Percentiles rank a stretch among this genome's conserved stretches.
phyloP scores from a whole-genome alignment of 1,140 invertebrate species.

The Papilio machaon region DNA sequence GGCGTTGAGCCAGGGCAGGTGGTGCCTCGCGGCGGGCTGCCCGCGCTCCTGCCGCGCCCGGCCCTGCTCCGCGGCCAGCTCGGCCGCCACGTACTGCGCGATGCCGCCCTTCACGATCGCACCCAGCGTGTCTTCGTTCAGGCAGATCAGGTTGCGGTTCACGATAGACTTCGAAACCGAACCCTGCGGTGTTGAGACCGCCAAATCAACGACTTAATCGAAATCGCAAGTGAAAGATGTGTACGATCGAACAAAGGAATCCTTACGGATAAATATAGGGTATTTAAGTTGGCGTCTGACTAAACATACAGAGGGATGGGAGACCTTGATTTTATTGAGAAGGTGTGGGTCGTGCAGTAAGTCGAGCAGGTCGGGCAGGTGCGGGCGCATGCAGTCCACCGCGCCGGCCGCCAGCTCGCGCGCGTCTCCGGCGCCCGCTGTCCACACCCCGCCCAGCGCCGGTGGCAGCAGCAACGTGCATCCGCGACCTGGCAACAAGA shows the following conservation, averaged over 20 bases:
- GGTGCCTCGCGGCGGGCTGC: slow-evolving; percentile 51
- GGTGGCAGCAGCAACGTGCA: slow-evolving; percentile 61
- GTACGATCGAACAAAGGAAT: too few species aligned
- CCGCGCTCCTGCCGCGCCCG: slow-evolving; percentile 89
- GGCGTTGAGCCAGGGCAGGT: slow-evolving; percentile 97
- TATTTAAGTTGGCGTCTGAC: too few species aligned
- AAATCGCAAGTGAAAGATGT: too few species aligned
- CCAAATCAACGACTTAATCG: too few species aligned
- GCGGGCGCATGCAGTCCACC: slow-evolving; percentile 95
- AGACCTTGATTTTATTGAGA: slow-evolving; percentile 97
- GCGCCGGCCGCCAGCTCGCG: slow-evolving; percentile 90
- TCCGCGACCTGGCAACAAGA: slow-evolving; percentile 55
- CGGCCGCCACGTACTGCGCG: slow-evolving; percentile 96
- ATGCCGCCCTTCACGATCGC: slow-evolving; percentile 97
- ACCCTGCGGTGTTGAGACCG: slow-evolving; percentile 62
- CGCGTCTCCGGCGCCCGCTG: slow-evolving; percentile 44
- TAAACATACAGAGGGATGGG: neutral
- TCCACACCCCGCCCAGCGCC: slow-evolving; percentile 31
- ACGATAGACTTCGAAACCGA: slow-evolving; percentile 75
- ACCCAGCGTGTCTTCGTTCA: slow-evolving; percentile 97
- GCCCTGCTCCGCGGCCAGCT: slow-evolving; percentile 93
- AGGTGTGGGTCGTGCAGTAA: slow-evolving; percentile 98
- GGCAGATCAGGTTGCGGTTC: slow-evolving; percentile 84
- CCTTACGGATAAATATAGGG: too few species aligned
- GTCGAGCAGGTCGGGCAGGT: slow-evolving; percentile 96